Evolutionary conservation across 1,140 invertebrate species (phyloP).

Genomic region (Riptortus pedestris): DNA sequence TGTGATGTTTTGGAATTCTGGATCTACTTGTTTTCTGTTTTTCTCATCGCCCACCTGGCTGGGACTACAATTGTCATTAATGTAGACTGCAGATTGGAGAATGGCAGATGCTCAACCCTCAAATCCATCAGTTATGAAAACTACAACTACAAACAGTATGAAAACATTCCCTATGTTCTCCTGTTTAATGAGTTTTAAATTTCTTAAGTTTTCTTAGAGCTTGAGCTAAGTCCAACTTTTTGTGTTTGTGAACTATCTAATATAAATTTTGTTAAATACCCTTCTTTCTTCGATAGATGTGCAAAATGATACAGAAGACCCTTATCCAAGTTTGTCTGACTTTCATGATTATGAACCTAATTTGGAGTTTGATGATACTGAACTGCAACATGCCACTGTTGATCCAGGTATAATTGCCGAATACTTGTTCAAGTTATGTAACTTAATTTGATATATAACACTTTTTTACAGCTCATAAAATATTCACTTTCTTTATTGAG

Average conservation of each 20-base stretch:
- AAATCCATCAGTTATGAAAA: background rate
- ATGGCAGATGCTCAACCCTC: background rate
- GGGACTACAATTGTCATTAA: slow-evolving; percentile 1
- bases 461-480: slow-evolving; percentile 1
- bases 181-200: background rate
- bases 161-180: background rate
- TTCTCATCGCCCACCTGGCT: background rate
- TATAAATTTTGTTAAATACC: background rate
- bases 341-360: slow-evolving; percentile 88
- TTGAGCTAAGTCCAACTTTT: background rate
- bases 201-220: background rate
- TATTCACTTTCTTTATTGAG: too few species aligned
- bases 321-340: slow-evolving; percentile 78
- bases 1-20: slow-evolving; percentile 2
- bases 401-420: slow-evolving; percentile 40
- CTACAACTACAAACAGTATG: background rate
- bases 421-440: slow-evolving; percentile 34
- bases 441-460: background rate
- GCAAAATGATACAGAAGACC: slow-evolving; percentile 49
- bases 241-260: background rate
- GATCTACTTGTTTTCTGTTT: background rate
- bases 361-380: slow-evolving; percentile 91
- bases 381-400: slow-evolving; percentile 53
- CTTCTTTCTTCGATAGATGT: background rate
- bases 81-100: background rate